Evolutionary conservation across 2,888 invertebrate genomes (phyloP).

Genomic region (Leptopterna dolabrata): DNA sequence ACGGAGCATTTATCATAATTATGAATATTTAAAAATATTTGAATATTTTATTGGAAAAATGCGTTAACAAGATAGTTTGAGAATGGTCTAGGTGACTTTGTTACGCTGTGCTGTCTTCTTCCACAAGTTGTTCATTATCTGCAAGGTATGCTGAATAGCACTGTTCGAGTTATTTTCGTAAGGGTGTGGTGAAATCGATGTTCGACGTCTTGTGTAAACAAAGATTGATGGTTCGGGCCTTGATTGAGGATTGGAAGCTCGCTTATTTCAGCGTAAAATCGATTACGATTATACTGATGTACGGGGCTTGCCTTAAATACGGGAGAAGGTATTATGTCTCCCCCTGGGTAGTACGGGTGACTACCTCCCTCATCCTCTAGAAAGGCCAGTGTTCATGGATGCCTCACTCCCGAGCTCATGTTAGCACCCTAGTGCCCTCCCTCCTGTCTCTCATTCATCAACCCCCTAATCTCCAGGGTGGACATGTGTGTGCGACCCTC

Average conservation of each 20-base stretch:
- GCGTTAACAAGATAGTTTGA: no score
- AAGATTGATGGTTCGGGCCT: no score
- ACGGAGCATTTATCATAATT: no score
- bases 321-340: neutral
- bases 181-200: no score
- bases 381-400: neutral
- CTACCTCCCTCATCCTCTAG: neutral
- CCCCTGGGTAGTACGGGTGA: neutral
- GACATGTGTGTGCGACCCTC: neutral
- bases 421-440: neutral
- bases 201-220: no score
- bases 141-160: no score
- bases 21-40: no score
- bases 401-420: neutral
- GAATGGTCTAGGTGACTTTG: no score
- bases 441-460: slow-evolving; percentile 31
- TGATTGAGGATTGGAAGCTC: neutral
- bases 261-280: neutral
- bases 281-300: neutral
- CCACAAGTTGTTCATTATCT: no score
- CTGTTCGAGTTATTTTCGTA: no score
- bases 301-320: neutral
- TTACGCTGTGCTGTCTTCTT: no score
- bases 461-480: slow-evolving; percentile 31
- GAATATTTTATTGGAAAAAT: no score